These are phyloP conservation scores for Phalacrocorax aristotelis DNA, from an alignment of 2,113 vertebrate genomes.

Conservation along the genomic window DNA sequence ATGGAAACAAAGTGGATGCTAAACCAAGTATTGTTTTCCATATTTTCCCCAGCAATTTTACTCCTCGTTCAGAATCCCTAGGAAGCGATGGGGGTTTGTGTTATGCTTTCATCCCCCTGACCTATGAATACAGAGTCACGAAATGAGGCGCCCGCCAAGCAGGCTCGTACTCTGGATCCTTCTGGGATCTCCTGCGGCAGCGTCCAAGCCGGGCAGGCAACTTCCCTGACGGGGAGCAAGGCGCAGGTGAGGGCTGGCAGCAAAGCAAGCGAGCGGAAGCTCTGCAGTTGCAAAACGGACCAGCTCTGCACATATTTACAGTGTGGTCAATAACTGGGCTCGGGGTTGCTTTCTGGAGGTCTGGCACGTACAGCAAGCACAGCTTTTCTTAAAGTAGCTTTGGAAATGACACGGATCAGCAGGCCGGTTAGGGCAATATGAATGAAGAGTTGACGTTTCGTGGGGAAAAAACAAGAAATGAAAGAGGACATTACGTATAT, in stretches of 20 bases:
- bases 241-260: not conserved
- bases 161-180: not conserved
- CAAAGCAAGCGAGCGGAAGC: not conserved
- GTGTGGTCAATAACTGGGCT: not conserved
- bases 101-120: not conserved
- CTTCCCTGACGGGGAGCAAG: not conserved
- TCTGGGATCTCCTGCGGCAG: not conserved
- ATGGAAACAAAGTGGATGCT: not conserved
- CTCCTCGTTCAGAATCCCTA: not conserved
- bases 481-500: not conserved
- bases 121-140: not conserved
- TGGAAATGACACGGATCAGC: not conserved
- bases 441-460: not conserved
- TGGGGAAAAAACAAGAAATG: not conserved
- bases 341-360: not conserved
- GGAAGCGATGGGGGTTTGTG: not conserved
- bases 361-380: not conserved
- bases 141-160: not conserved
- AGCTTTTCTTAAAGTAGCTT: not conserved
- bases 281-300: not conserved
- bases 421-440: not conserved
- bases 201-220: not conserved
- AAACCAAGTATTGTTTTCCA: not conserved
- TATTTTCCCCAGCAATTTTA: not conserved
- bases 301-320: not conserved